Conservation (phyloP, 2,797 vertebrate species). For the Choloepus didactylus region DNA sequence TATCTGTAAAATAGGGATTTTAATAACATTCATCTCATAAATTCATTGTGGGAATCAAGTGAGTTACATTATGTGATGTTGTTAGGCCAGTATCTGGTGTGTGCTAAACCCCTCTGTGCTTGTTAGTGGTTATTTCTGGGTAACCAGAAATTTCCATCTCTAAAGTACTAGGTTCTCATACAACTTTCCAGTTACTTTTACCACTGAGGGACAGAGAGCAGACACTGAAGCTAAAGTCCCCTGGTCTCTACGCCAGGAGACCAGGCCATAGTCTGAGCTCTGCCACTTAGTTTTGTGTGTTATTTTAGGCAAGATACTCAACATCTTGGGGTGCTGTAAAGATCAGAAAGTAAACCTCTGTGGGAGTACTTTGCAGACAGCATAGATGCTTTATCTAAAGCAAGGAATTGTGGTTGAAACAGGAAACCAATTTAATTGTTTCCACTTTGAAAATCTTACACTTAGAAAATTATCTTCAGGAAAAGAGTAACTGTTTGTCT, state of each 20-base stretch:
- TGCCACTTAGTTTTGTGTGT: background rate
- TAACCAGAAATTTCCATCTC: conserved; percentile 48
- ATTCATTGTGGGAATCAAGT: background rate
- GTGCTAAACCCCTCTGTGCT: background rate
- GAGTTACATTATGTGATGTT: background rate
- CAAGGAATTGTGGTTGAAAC: conserved; percentile 56
- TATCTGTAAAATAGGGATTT: background rate
- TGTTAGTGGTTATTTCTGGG: conserved; percentile 35
- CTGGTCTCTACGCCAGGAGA: background rate
- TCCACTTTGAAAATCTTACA: conserved; percentile 67
- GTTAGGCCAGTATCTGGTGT: background rate
- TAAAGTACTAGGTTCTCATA: background rate
- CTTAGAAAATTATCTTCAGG: conserved; percentile 54
- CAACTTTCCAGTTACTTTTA: background rate
- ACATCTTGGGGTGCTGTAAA: conserved; percentile 52
- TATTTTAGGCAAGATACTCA: conserved; percentile 69
- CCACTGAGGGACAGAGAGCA: background rate
- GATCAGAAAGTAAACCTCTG: conserved; percentile 66
- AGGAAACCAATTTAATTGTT: conserved; percentile 67
- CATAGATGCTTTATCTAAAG: conserved; percentile 47
- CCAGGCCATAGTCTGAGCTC: conserved; percentile 15
- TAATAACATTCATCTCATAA: background rate
- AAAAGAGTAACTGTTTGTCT: conserved; percentile 66
- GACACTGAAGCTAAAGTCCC: background rate
- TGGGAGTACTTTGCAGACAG: conserved; percentile 65